These are phyloP conservation scores for Parnassius orleans DNA, from an alignment of 2,888 invertebrate species.

Conservation along the genomic window DNA sequence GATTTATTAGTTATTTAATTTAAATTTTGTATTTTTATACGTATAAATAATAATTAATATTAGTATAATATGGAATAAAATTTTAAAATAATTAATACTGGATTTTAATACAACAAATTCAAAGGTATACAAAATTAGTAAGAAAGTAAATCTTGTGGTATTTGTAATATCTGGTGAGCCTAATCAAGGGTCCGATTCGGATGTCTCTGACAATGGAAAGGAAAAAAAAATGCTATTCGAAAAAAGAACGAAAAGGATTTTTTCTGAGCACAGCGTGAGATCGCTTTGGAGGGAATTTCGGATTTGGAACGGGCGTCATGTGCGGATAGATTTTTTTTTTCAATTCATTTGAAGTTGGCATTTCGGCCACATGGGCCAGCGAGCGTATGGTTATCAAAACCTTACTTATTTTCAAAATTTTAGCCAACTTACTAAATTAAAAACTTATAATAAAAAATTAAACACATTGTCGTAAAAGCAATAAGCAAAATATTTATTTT, in stretches of 20 bases:
- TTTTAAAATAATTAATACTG: too few species aligned
- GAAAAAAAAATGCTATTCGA: constrained; percentile 57
- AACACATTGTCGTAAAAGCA: too few species aligned
- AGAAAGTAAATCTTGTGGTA: constrained; percentile 10
- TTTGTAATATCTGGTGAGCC: constrained; percentile 29
- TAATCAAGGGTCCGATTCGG: constrained; percentile 36
- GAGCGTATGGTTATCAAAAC: constrained; percentile 31
- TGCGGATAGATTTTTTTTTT: constrained; percentile 50
- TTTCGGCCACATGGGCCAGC: constrained; percentile 50
- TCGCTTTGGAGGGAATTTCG: constrained; percentile 73
- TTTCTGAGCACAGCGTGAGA: constrained; percentile 75
- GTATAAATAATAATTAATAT: too few species aligned
- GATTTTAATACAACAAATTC: too few species aligned
- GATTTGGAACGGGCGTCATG: constrained; percentile 74
- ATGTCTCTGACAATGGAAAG: constrained; percentile 51
- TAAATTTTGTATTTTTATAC: too few species aligned
- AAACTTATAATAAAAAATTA: too few species aligned
- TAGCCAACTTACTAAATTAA: too few species aligned
- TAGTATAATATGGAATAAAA: too few species aligned
- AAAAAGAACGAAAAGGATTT: constrained; percentile 60
- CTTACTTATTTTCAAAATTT: constrained; percentile 8
- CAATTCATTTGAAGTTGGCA: constrained; percentile 43
- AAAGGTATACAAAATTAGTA: background rate
- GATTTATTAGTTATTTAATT: too few species aligned
- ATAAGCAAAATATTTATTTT: too few species aligned